phyloP scores from a whole-genome alignment of 2,797 vertebrate genomes.

The Rallus crepitans region DNA sequence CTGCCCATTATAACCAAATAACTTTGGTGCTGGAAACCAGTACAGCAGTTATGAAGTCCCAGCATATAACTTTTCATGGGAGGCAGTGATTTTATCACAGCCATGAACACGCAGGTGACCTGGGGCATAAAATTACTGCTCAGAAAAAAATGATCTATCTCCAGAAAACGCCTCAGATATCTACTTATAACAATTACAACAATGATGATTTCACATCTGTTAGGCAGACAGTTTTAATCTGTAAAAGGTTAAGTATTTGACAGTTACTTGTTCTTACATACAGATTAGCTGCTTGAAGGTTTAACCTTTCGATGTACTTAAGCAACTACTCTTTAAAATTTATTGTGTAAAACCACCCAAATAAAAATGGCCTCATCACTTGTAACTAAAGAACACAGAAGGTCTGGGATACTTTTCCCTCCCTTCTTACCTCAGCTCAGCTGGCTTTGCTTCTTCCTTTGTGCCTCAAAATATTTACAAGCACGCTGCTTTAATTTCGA shows the following conservation, averaged over 20 bases:
- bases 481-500: not conserved
- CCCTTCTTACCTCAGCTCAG: constrained; percentile 25
- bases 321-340: constrained; percentile 57
- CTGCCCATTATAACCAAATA: constrained; percentile 7
- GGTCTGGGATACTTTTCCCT: not conserved
- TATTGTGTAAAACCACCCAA: constrained; percentile 70
- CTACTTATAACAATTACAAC: constrained; percentile 75
- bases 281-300: constrained; percentile 72
- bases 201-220: constrained; percentile 73
- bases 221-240: constrained; percentile 79
- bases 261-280: constrained; percentile 77
- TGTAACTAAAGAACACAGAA: constrained; percentile 46
- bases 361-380: constrained; percentile 64
- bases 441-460: constrained; percentile 52
- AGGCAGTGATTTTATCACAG: constrained; percentile 60
- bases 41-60: constrained; percentile 30
- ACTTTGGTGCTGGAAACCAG: constrained; percentile 54
- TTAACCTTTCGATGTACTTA: constrained; percentile 78
- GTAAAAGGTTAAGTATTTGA: constrained; percentile 79
- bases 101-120: constrained; percentile 57
- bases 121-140: constrained; percentile 63
- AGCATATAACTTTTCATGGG: constrained; percentile 19
- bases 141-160: constrained; percentile 43
- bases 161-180: constrained; percentile 65
- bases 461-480: constrained; percentile 56